Percentiles rank a stretch among this genome's conserved stretches.
phyloP scores from a whole-genome alignment of 2,888 invertebrate species.

The Patella ulyssiponensis region DNA sequence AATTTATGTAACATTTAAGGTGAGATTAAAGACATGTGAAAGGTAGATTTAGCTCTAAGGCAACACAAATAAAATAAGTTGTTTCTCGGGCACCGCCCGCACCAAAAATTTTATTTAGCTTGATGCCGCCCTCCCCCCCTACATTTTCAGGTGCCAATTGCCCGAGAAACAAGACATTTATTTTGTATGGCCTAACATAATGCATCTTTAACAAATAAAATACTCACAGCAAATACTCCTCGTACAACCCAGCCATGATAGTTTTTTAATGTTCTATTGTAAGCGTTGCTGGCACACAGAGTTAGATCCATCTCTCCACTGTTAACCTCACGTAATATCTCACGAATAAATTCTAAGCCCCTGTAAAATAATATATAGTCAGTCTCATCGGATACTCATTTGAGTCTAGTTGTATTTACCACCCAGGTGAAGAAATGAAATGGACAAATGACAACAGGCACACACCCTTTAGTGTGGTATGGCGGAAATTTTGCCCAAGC shows the following conservation, averaged over 20 bases:
- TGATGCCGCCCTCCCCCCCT: too few species aligned
- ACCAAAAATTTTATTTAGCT: too few species aligned
- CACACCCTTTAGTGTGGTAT: too few species aligned
- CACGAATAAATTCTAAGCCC: slow-evolving; percentile 68
- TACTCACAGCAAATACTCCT: slow-evolving; percentile 71
- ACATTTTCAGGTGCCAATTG: too few species aligned
- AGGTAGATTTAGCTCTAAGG: too few species aligned
- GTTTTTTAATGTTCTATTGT: slow-evolving; percentile 65
- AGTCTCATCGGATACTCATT: background rate
- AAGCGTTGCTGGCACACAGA: slow-evolving; percentile 64
- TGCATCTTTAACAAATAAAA: background rate
- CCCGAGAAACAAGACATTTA: too few species aligned
- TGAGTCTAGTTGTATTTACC: background rate
- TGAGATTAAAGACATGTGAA: too few species aligned
- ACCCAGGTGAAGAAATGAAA: background rate
- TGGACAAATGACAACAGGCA: background rate
- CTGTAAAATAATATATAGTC: slow-evolving; percentile 47
- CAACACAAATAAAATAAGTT: too few species aligned
- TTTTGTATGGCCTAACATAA: too few species aligned
- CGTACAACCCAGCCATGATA: slow-evolving; percentile 72
- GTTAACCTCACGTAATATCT: slow-evolving; percentile 62
- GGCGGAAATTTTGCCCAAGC: too few species aligned
- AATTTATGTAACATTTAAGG: too few species aligned
- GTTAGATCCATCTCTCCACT: slow-evolving; percentile 58
- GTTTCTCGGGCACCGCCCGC: too few species aligned